Evolutionary conservation across 2,113 vertebrate genomes (phyloP), one percentile per base, ranked within the genome.

Genomic region (Engystomops pustulosus): DNA sequence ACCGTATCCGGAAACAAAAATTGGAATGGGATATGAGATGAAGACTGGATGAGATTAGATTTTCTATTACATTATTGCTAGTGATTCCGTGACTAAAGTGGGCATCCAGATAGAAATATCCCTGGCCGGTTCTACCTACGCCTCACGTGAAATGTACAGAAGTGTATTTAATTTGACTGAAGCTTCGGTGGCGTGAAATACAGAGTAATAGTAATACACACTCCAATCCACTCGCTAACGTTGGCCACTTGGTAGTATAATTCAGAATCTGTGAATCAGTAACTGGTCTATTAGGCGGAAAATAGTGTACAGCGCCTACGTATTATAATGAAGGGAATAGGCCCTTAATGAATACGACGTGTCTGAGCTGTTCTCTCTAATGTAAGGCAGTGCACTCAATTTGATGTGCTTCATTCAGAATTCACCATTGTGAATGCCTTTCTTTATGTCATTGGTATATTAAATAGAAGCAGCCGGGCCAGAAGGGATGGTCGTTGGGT

Each of bases 241-340:
- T 41, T 75, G 70, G 25, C 25, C 69, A 53, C 62, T 70, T 47
- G 51, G 34, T 45, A 18, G 47, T 79, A 58, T 79, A 70, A 85
- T 79, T 79, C 36, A 14, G 23, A 70, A 85, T 79, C 58, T n/a
- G 34, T 58, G 36, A 58, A 70, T 79, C 74, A 58, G 83, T 85
- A 41, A 79, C 75, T 44, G 83, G 75, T 79, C 74, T 58, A 85
- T 85, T 85, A 79, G 70, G 62, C 47, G 27, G n/a, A 85, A 79
- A 85, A 79, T 85, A 85, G 76, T 30, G 62, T 17, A 30, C 47
- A 70, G 49, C 83, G 70, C 75, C 62, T 70, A 41, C 25, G 12
- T 76, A 27, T 44, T 18, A 47, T 79, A 69, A 70, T 53, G 10
- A 68, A 84, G 30, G 14, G 32, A 58, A 69, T 51, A 36, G 36